Conservation (phyloP, 1,140 invertebrate species). For the Heliconius hermathena region DNA sequence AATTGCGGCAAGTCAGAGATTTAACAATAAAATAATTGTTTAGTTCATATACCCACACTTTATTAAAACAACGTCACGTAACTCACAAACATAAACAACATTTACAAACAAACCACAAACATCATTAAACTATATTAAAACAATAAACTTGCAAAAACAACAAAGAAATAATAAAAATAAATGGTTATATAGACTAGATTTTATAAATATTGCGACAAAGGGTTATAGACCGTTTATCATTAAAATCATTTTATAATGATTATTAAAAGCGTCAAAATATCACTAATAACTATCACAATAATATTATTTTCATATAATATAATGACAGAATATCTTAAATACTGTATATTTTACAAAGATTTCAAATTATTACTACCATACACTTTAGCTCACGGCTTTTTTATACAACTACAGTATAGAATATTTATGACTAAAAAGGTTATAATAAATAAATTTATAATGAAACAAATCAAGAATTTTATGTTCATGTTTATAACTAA, state of each 20-base stretch:
- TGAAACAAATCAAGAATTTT: conserved; percentile 29
- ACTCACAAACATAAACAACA: conserved; percentile 14
- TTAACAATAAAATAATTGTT: conserved; percentile 45
- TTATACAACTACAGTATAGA: conserved; percentile 27
- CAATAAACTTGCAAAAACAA: background rate
- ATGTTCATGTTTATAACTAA: conserved; percentile 33
- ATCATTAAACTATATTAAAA: background rate
- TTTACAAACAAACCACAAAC: conserved; percentile 35
- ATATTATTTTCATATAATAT: conserved; percentile 27
- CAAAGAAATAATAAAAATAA: background rate
- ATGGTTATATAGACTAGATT: background rate
- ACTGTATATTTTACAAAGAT: conserved; percentile 51
- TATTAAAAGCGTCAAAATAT: conserved; percentile 34
- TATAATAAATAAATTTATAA: conserved; percentile 30
- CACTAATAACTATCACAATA: conserved; percentile 37
- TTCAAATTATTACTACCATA: conserved; percentile 66
- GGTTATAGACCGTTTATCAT: conserved; percentile 32
- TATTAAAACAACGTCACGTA: conserved; percentile 54
- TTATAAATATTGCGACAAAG: conserved; percentile 4
- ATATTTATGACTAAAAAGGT: conserved; percentile 19
- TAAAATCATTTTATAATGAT: conserved; percentile 35
- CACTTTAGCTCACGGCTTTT: conserved; percentile 57
- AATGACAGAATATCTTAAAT: conserved; percentile 21
- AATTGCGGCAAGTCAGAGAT: background rate
- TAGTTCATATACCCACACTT: conserved; percentile 75